phyloP scores from a whole-genome alignment of 2,888 invertebrate species.

The Stenichneumon culpator region DNA sequence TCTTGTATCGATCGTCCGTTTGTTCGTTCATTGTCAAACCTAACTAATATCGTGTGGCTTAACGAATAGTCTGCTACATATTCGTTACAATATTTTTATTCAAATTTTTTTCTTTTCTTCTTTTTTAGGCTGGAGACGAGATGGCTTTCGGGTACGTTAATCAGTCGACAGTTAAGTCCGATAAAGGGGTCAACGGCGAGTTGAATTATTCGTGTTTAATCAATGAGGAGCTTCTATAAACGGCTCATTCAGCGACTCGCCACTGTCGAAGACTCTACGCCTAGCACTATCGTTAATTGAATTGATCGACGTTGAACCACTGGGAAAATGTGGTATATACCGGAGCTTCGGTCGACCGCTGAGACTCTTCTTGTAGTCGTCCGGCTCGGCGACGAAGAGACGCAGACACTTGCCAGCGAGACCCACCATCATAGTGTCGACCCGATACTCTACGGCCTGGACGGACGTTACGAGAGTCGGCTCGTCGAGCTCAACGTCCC shows the following conservation, averaged over 20 bases:
- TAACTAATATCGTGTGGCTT: no score
- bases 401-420: constrained; percentile 84
- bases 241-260: constrained; percentile 4
- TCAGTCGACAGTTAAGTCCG: background rate
- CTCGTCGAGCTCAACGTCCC: constrained; percentile 76
- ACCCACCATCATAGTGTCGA: constrained; percentile 85
- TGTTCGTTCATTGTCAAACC: no score
- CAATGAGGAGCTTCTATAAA: constrained; percentile 7
- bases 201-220: constrained; percentile 15
- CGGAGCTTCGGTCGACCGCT: constrained; percentile 89
- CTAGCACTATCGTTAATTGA: constrained; percentile 10
- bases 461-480: constrained; percentile 76
- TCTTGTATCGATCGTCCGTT: no score
- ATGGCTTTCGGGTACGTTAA: background rate
- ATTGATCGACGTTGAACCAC: background rate
- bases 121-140: background rate
- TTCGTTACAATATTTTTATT: no score
- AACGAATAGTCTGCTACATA: no score
- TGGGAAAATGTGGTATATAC: constrained; percentile 81
- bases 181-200: background rate
- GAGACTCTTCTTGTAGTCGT: constrained; percentile 87
- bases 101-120: no score
- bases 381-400: constrained; percentile 87
- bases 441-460: constrained; percentile 79
- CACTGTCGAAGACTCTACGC: background rate